Evolutionary conservation across 1,140 invertebrate genomes (phyloP).

Genomic region (Trachymyrmex septentrionalis): DNA sequence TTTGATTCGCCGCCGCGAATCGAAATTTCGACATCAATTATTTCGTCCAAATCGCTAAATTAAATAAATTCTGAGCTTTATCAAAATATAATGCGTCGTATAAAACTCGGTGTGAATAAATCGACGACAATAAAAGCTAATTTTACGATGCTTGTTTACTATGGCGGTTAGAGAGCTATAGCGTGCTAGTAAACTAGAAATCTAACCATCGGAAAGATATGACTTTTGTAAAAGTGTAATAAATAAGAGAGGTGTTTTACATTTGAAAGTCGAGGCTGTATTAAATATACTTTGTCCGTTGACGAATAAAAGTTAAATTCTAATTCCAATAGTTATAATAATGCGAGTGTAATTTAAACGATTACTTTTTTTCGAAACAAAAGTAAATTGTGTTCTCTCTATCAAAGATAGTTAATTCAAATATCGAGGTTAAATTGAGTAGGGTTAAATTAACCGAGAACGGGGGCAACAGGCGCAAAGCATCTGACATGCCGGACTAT

Average conservation of each 20-base stretch:
- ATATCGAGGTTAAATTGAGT: slow-evolving; percentile 6
- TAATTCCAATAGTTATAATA: neutral
- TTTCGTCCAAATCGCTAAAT: slow-evolving; percentile 29
- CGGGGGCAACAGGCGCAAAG: slow-evolving; percentile 49
- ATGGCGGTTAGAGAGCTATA: too few relatives aligned
- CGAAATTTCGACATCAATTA: slow-evolving; percentile 41
- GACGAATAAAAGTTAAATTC: neutral
- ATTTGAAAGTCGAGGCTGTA: too few relatives aligned
- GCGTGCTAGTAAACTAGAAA: too few relatives aligned
- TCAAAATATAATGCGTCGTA: slow-evolving; percentile 8
- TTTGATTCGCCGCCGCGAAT: slow-evolving; percentile 3
- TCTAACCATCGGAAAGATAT: too few relatives aligned
- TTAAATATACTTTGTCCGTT: neutral
- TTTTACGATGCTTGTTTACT: too few relatives aligned
- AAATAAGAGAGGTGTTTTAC: too few relatives aligned
- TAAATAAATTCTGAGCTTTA: slow-evolving; percentile 35
- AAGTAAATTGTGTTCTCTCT: slow-evolving; percentile 34
- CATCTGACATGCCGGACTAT: slow-evolving; percentile 30
- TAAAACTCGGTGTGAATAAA: slow-evolving; percentile 16
- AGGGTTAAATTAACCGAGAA: slow-evolving; percentile 41
- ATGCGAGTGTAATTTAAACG: too few relatives aligned
- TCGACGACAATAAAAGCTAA: neutral
- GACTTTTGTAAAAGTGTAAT: too few relatives aligned
- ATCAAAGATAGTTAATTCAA: slow-evolving; percentile 11
- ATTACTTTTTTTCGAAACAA: neutral